Evolutionary conservation across 37 sponge, comb jelly and placozoan species (phyloP), one percentile per base, ranked within the genome.

Genomic region (Hormiphora californensis): DNA sequence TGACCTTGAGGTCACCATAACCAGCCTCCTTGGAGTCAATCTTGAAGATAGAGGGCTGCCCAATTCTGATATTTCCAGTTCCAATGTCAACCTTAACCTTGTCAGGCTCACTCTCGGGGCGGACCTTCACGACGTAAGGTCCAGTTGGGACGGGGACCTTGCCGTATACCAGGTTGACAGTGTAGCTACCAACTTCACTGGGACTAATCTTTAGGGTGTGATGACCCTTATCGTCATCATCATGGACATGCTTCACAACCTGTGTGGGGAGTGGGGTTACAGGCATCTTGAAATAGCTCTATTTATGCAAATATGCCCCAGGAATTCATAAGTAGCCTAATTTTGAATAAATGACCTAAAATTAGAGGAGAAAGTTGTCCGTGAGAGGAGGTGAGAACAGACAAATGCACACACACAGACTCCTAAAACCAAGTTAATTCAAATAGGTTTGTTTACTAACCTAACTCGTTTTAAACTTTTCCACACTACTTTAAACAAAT

Each of bases 11-110:
- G 23, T 89, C 89, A 19, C 89, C 89, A 31, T 63, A n/a, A 21
- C 89, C 89, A 7, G 89, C 96, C 36, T 92, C 86, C 21, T 61
- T 53, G 35, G 86, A 28, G 39, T 89, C 89, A 30, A 89, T 46
- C 15, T 22, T 87, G 55, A 89, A 87, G 34, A 57, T 4, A 54
- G 89, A 49, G 54, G 89, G 86, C 17, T 46, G 39, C 34, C 89
- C 86, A 1, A 73, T 43, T 3, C 81, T 33, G 81, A 73, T 39
- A 17, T n/a, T 40, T 1, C 17, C 5, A 19, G 12, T 40, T 28
- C 38, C 46, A 25, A 73, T 73, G 23, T 39, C 27, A 41, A 73
- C 44, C 46, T 73, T 73, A 28, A 73, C 81, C 25, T 73, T 73
- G 36, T 73, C 81, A 1, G 81, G 81, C 81, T 73, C 81, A 41